A percentile compares a stretch with the other conserved stretches of the same genome.
Evolutionary conservation across 2,888 invertebrate species (phyloP).

Genomic region (Andrena bucephala): DNA sequence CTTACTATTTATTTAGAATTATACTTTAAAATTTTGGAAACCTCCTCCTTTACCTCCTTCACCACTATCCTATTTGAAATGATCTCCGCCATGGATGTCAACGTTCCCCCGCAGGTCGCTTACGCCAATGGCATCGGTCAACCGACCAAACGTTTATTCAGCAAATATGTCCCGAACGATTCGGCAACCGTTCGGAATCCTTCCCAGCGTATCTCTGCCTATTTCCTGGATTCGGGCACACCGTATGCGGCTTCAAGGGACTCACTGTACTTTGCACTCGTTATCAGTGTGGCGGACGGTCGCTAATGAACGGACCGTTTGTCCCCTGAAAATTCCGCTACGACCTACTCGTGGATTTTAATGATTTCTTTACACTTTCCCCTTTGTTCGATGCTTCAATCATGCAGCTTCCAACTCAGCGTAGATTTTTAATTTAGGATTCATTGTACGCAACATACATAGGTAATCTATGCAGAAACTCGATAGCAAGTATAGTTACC

Average conservation of each 20-base stretch:
- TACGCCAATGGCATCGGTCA: conserved; percentile 37
- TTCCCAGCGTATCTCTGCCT: conserved; percentile 37
- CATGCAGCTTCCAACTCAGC: too few relatives aligned
- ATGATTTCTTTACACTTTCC: too few relatives aligned
- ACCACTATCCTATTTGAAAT: too few relatives aligned
- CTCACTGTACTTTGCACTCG: conserved; percentile 9
- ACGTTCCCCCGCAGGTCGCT: conserved; percentile 7
- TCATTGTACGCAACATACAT: too few relatives aligned
- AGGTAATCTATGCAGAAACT: too few relatives aligned
- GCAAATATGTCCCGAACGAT: conserved; percentile 46
- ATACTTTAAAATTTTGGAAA: too few relatives aligned
- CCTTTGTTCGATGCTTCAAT: too few relatives aligned
- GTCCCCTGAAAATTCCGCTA: background rate
- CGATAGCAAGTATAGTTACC: too few relatives aligned
- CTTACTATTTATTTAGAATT: too few relatives aligned
- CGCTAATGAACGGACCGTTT: conserved; percentile 26
- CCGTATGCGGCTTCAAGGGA: conserved; percentile 16
- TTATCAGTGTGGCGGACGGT: conserved; percentile 24
- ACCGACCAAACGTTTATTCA: conserved; percentile 29
- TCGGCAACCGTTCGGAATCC: conserved; percentile 33
- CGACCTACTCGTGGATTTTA: background rate
- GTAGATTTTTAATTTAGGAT: too few relatives aligned
- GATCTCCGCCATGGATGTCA: conserved; percentile 3
- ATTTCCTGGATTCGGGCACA: conserved; percentile 45
- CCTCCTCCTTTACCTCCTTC: too few relatives aligned